Evolutionary conservation across 2,797 vertebrate genomes (phyloP).

Genomic region (Dendrocincla fuliginosa): DNA sequence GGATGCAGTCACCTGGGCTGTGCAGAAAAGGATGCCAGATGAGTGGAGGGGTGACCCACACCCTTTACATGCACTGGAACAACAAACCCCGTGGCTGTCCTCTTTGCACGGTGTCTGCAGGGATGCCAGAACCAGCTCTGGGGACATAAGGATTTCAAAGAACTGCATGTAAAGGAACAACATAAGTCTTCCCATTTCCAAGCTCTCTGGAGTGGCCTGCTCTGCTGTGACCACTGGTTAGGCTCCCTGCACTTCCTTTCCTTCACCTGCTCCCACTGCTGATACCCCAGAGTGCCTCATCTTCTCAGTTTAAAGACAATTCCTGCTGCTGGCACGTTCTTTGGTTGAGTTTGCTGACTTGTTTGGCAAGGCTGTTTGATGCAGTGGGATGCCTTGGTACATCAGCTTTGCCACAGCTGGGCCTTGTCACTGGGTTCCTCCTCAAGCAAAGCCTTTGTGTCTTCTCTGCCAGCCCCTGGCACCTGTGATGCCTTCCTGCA

Average conservation of each 20-base stretch:
- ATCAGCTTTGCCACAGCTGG: not conserved
- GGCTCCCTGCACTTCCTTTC: not conserved
- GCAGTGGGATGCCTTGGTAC: not conserved
- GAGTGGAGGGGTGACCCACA: not conserved
- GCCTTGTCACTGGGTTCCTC: fast-evolving
- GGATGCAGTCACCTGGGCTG: not conserved
- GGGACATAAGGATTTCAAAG: not conserved
- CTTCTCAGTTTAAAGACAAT: not conserved
- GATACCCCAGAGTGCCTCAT: not conserved
- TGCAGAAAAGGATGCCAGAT: not conserved
- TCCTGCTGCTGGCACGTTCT: not conserved
- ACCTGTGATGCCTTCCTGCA: not conserved
- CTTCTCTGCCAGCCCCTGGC: not conserved
- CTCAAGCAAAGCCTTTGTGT: not conserved
- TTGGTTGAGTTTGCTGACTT: not conserved
- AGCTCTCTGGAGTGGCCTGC: not conserved
- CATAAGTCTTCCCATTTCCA: not conserved
- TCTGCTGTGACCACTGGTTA: not conserved
- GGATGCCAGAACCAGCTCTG: not conserved
- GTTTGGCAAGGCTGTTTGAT: not conserved
- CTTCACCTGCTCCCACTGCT: not conserved
- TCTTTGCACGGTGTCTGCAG: not conserved
- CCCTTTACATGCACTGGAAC: not conserved
- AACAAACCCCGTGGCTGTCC: not conserved
- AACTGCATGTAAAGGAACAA: not conserved